Conservation (phyloP, 1,140 invertebrate species). For the Latrodectus geometricus region DNA sequence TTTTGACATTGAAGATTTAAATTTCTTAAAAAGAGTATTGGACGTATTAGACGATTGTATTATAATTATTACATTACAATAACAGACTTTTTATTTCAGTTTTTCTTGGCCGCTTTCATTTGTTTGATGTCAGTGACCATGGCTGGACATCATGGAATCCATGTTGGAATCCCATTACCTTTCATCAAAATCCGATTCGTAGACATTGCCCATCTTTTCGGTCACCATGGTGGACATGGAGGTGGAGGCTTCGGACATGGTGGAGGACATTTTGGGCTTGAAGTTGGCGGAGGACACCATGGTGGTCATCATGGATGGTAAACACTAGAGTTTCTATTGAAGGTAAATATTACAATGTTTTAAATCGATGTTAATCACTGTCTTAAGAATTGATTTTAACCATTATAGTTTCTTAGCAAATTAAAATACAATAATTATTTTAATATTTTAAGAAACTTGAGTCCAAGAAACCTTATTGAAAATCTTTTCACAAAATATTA, state of each 20-base stretch:
- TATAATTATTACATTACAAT: too few species aligned
- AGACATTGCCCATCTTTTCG: slow-evolving; percentile 53
- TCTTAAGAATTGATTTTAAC: too few species aligned
- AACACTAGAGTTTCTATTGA: not conserved
- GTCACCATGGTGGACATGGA: not conserved
- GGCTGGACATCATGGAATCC: slow-evolving; percentile 27
- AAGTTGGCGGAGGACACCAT: not conserved
- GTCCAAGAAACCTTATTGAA: too few species aligned
- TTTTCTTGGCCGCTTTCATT: slow-evolving; percentile 6
- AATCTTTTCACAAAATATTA: too few species aligned
- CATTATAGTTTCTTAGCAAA: too few species aligned
- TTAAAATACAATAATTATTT: too few species aligned
- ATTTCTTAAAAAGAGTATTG: too few species aligned
- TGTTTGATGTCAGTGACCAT: not conserved
- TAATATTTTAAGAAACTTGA: too few species aligned
- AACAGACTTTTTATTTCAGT: not conserved
- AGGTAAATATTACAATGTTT: too few species aligned
- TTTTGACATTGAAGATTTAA: too few species aligned
- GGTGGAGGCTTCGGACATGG: slow-evolving; percentile 16
- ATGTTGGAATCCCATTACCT: slow-evolving; percentile 37
- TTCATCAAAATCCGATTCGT: slow-evolving; percentile 56
- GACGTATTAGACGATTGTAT: too few species aligned
- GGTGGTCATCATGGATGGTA: slow-evolving; percentile 10
- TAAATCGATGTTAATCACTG: too few species aligned
- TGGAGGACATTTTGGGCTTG: slow-evolving; percentile 9